Percentiles rank a stretch among this genome's conserved stretches.
Conservation (phyloP, 92 coral and sea anemone genomes). For the Zoanthus solanderi region DNA sequence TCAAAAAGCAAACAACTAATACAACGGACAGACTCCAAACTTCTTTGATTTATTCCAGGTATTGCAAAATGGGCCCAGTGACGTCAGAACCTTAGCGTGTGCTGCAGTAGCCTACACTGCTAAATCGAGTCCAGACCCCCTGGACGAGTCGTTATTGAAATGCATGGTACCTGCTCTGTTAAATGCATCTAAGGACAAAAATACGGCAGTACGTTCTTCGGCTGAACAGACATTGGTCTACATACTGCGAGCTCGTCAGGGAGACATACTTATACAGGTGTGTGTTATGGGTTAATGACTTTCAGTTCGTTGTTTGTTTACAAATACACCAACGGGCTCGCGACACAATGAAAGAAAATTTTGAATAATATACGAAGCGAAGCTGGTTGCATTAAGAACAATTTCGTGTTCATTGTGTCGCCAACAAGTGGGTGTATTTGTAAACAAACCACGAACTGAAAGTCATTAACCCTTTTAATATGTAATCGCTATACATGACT, state of each 20-base stretch:
- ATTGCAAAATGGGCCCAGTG: conserved; percentile 80
- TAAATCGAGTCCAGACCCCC: conserved; percentile 66
- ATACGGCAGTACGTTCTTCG: conserved; percentile 78
- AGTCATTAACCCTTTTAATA: too few relatives aligned
- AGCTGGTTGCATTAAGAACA: too few relatives aligned
- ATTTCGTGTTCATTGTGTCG: too few relatives aligned
- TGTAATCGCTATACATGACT: too few relatives aligned
- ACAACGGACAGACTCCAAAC: too few relatives aligned
- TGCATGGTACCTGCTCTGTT: conserved; percentile 78
- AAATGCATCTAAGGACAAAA: conserved; percentile 79
- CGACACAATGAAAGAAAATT: too few relatives aligned
- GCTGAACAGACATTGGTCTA: conserved; percentile 87
- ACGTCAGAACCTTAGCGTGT: conserved; percentile 80
- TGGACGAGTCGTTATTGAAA: conserved; percentile 73
- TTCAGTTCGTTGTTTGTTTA: neutral
- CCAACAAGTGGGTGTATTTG: too few relatives aligned
- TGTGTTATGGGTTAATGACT: neutral
- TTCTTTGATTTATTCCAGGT: conserved; percentile 50
- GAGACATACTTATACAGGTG: conserved; percentile 86
- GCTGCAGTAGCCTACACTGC: conserved; percentile 79
- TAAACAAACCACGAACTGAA: too few relatives aligned
- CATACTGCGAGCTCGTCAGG: conserved; percentile 74
- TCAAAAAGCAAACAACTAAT: too few relatives aligned
- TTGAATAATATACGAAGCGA: too few relatives aligned
- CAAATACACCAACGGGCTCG: too few relatives aligned